Base-by-base conservation (phyloP, 2,888 invertebrate genomes). In the Keiferia lycopersicella region DNA sequence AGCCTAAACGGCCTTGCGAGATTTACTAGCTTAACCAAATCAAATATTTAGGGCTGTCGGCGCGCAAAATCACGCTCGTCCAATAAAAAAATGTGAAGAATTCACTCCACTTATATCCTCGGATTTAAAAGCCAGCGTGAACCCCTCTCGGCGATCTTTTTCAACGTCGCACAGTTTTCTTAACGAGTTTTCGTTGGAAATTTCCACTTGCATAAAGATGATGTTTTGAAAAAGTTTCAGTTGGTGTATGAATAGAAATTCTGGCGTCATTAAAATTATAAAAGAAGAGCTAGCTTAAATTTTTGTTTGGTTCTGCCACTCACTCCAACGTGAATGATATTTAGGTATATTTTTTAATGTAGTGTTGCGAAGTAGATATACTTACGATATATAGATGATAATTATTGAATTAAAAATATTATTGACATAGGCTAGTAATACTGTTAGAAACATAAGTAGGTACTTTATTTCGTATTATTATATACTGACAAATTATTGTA, bases 11-110 rank as follows among this genome's bases (percentile, higher is more conserved):
- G 74, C 73, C 74, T 77, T 68, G 67, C 72, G 74, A 80, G 78
- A 80, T 77, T 79, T 77, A 74, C 74, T 73, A 73, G 73, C 71
- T 73, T 71, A 34, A 73, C 71, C 70, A 70, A 74, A 76, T 80
- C 76, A 78, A 78, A 77, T 80, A 80, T 80, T 78, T 71, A 80
- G 66, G 62, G 65, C 45, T 38, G 50, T 61, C 61, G 45, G 61
- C 51, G 48, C 38, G 20, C 41, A 59, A 60, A 60, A 61, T 61
- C 64, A 64, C 64, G 64, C 61, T 63, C 53, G 45, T 34, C 58
- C 41, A 71, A 71, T 70, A 71, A 71, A 71, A 64, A 61, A 50
- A 20, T 61, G 50, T 38, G 50, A 61, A 50, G 61, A 61, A 50
- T 51, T 61, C 50, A 34, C 20, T 51, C 34, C 38, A 30, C 61